A percentile compares a stretch with the other conserved stretches of the same genome.
Conservation (phyloP, 2,888 invertebrate species). For the Drosophila kuntzei region DNA sequence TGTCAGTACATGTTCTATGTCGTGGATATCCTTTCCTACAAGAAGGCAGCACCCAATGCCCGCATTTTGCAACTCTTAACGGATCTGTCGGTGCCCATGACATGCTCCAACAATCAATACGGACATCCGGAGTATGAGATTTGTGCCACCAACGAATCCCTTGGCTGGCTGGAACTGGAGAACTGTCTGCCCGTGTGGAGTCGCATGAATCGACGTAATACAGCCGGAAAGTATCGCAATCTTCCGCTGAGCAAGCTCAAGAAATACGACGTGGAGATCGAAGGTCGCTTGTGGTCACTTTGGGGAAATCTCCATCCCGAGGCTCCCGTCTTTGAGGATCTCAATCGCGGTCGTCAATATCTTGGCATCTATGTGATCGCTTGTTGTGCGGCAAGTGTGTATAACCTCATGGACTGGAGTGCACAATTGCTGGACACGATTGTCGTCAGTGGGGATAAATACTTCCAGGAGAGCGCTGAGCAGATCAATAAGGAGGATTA, state of each 20-base stretch:
- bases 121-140: constrained; percentile 70
- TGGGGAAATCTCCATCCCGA: constrained; percentile 89
- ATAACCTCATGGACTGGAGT: constrained; percentile 89
- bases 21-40: constrained; percentile 80
- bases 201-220: constrained; percentile 80
- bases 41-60: constrained; percentile 77
- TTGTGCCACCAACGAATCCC: constrained; percentile 82
- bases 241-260: constrained; percentile 85
- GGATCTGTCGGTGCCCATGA: constrained; percentile 72
- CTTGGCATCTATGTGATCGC: constrained; percentile 88
- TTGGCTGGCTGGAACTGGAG: constrained; percentile 83
- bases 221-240: constrained; percentile 78
- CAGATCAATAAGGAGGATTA: constrained; percentile 86
- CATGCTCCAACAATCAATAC: constrained; percentile 61
- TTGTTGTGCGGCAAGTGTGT: constrained; percentile 87
- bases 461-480: constrained; percentile 86
- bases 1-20: constrained; percentile 75
- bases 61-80: constrained; percentile 79
- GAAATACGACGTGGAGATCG: constrained; percentile 89
- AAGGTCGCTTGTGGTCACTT: constrained; percentile 89
- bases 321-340: constrained; percentile 87
- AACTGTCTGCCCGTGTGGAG: constrained; percentile 83
- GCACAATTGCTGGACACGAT: constrained; percentile 88
- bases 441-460: constrained; percentile 87
- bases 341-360: constrained; percentile 88